These are phyloP conservation scores for Myotis planiceps DNA, from an alignment of 2,797 vertebrate genomes.

Conservation along the genomic window DNA sequence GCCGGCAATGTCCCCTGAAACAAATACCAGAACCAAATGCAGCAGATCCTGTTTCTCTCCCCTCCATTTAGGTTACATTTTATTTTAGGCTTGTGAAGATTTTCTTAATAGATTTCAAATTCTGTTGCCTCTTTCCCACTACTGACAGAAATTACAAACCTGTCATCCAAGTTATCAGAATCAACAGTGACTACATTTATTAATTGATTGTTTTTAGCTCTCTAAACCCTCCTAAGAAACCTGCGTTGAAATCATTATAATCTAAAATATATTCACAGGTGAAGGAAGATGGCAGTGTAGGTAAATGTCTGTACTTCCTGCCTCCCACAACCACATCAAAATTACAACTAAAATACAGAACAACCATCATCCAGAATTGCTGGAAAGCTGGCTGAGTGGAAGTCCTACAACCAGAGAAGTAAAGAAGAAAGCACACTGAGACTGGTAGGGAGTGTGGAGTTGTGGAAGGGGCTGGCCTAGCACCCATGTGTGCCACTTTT, in stretches of 20 bases:
- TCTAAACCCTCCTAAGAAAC: neutral
- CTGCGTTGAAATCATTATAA: neutral
- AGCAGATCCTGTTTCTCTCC: neutral
- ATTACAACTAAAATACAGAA: too few species aligned
- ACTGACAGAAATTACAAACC: neutral
- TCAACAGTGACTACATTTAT: neutral
- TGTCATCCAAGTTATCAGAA: neutral
- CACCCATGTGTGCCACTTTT: too few species aligned
- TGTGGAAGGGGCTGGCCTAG: too few species aligned
- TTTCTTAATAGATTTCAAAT: conserved; percentile 32
- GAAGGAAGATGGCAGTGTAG: too few species aligned
- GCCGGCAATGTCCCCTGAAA: neutral
- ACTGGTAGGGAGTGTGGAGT: too few species aligned
- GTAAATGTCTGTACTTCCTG: too few species aligned
- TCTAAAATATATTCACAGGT: neutral
- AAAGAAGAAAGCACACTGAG: too few species aligned
- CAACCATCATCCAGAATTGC: too few species aligned
- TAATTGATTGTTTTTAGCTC: neutral
- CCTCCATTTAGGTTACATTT: neutral
- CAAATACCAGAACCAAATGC: neutral
- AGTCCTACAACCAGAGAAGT: too few species aligned
- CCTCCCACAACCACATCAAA: too few species aligned
- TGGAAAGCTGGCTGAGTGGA: too few species aligned
- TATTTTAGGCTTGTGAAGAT: neutral
- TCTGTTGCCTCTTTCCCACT: neutral